A percentile compares a stretch with the other conserved stretches of the same genome.
Conservation (phyloP, 2,113 vertebrate genomes). For the Thunnus maccoyii region DNA sequence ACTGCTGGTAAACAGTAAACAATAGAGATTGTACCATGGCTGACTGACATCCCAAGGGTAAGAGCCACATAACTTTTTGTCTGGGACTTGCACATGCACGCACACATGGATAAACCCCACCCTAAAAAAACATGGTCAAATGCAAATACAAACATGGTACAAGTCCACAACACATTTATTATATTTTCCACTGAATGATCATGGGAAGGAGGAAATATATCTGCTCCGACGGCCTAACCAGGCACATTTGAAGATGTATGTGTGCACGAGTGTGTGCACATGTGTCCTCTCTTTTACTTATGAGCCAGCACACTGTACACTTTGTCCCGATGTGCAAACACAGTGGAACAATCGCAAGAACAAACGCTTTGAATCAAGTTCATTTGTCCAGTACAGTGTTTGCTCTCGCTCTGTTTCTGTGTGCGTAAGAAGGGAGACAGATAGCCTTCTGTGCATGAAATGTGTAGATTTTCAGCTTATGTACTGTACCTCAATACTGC, state of each 20-base stretch:
- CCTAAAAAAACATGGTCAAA: background rate
- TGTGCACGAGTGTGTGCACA: background rate
- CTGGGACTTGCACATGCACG: background rate
- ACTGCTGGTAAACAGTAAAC: conserved; percentile 57
- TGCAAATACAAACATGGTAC: background rate
- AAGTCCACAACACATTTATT: background rate
- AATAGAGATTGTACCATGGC: conserved; percentile 31
- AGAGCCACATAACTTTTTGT: background rate
- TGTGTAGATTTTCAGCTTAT: background rate
- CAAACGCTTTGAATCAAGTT: conserved; percentile 2
- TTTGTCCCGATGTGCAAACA: conserved; percentile 7
- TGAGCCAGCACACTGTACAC: background rate
- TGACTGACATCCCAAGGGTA: conserved; percentile 33
- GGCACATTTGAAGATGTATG: background rate
- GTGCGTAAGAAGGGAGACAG: background rate
- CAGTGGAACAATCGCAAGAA: background rate
- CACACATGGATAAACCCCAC: background rate
- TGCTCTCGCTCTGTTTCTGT: background rate
- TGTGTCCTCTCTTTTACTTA: background rate
- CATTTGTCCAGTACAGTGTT: conserved; percentile 2
- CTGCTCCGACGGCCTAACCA: background rate
- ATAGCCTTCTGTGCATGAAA: background rate
- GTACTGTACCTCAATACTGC: background rate
- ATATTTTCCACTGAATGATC: background rate
- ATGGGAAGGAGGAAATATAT: background rate